phyloP scores from a whole-genome alignment of 2,797 vertebrate species.

The Octomys mimax region DNA sequence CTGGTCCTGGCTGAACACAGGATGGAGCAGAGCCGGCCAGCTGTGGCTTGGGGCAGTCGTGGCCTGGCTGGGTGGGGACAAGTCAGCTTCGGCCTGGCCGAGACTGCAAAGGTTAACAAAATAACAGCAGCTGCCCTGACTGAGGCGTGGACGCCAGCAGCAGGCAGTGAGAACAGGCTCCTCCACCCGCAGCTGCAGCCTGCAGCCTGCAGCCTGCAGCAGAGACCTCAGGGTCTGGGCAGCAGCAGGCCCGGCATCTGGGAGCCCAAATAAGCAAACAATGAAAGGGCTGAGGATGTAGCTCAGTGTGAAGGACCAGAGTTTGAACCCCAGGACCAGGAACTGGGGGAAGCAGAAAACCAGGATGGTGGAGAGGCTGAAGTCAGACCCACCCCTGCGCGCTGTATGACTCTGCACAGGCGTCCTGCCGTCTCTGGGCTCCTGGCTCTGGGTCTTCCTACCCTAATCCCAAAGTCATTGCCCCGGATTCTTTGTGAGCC shows the following conservation, averaged over 20 bases:
- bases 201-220: neutral
- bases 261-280: neutral
- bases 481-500: neutral
- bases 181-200: neutral
- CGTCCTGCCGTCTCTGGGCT: neutral
- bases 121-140: neutral
- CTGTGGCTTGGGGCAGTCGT: neutral
- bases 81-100: neutral
- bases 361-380: neutral
- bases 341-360: neutral
- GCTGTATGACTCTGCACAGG: neutral
- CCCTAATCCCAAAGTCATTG: neutral
- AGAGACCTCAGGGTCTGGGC: neutral
- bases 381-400: neutral
- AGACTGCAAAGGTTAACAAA: slow-evolving; percentile 65
- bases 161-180: slow-evolving; percentile 2
- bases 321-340: neutral
- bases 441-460: neutral
- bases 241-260: neutral
- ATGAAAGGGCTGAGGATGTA: neutral
- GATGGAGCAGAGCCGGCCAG: slow-evolving; percentile 11
- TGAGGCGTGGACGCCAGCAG: neutral
- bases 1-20: slow-evolving; percentile 12
- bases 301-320: neutral
- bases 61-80: neutral